A percentile compares a stretch with the other conserved stretches of the same genome.
phyloP scores from a whole-genome alignment of 2,113 vertebrate genomes.

The Sciurus niger region DNA sequence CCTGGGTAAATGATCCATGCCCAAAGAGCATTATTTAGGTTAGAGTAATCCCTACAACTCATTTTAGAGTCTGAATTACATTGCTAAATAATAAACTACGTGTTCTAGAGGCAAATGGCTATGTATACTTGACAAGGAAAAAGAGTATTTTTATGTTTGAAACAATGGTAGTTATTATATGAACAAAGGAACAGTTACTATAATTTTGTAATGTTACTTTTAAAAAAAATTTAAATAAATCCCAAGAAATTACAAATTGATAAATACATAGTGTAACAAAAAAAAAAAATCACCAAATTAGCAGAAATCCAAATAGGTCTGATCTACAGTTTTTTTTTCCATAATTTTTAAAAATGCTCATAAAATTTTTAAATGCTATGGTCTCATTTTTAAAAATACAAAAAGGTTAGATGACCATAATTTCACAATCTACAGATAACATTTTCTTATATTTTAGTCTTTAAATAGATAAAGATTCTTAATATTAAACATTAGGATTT shows the following conservation, averaged over 20 bases:
- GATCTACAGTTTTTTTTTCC: not conserved
- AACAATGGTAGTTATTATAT: not conserved
- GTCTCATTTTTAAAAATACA: not conserved
- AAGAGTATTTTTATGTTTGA: conserved; percentile 32
- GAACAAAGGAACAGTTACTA: not conserved
- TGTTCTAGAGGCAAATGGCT: not conserved
- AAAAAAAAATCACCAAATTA: not conserved
- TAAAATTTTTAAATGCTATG: not conserved
- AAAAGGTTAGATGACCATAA: not conserved
- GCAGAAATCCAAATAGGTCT: not conserved
- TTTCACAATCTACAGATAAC: not conserved
- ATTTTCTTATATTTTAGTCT: conserved; percentile 16
- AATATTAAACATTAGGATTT: not conserved
- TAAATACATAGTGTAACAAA: not conserved
- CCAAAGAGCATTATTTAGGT: not conserved
- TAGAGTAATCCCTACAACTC: not conserved
- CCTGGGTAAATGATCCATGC: not conserved
- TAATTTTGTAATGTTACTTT: not conserved
- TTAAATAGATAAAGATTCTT: not conserved
- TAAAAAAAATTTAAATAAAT: not conserved
- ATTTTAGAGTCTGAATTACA: not conserved
- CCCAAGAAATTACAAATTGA: not conserved
- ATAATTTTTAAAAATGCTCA: not conserved
- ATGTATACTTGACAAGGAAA: not conserved
- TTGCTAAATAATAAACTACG: not conserved